A percentile compares a stretch with the other conserved stretches of the same genome.
phyloP scores from a whole-genome alignment of 1,140 invertebrate species.

The Drosophila repletoides region DNA sequence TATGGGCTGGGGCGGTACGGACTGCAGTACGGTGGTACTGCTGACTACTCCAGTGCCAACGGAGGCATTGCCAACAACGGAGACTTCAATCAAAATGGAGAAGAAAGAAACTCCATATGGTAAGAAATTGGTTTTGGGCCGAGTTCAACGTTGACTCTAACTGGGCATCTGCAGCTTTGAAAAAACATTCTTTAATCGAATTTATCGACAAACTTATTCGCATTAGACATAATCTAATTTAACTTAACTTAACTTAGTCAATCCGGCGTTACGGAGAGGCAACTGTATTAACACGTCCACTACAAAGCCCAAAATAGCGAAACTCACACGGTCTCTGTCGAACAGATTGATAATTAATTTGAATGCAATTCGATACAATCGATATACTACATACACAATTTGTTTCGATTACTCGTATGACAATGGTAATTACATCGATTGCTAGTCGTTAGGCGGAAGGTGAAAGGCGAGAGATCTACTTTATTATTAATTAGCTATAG shows the following conservation, averaged over 20 bases:
- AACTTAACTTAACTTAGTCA: conserved; percentile 30
- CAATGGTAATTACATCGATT: conserved; percentile 78
- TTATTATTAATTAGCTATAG: background rate
- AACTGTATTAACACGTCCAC: conserved; percentile 10
- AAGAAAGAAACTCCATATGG: conserved; percentile 95
- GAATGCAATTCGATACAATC: conserved; percentile 57
- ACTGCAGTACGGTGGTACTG: conserved; percentile 91
- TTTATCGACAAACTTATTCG: conserved; percentile 1
- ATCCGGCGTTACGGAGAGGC: conserved; percentile 26
- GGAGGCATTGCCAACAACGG: conserved; percentile 82
- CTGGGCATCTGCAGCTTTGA: background rate
- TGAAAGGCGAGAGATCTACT: background rate
- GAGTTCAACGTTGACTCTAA: background rate
- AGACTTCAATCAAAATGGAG: conserved; percentile 86
- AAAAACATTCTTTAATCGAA: conserved; percentile 18
- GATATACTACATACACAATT: conserved; percentile 39
- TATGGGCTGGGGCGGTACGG: conserved; percentile 92
- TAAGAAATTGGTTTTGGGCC: conserved; percentile 83
- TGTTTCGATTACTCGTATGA: conserved; percentile 71
- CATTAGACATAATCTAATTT: conserved; percentile 20
- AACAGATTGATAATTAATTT: conserved; percentile 60
- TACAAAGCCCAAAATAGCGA: conserved; percentile 29
- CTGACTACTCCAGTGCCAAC: conserved; percentile 85
- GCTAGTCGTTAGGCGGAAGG: conserved; percentile 17
- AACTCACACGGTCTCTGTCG: conserved; percentile 47